A percentile compares a stretch with the other conserved stretches of the same genome.
Evolutionary conservation across 2,797 vertebrate species (phyloP).

Genomic region (Poliocrania exsul): DNA sequence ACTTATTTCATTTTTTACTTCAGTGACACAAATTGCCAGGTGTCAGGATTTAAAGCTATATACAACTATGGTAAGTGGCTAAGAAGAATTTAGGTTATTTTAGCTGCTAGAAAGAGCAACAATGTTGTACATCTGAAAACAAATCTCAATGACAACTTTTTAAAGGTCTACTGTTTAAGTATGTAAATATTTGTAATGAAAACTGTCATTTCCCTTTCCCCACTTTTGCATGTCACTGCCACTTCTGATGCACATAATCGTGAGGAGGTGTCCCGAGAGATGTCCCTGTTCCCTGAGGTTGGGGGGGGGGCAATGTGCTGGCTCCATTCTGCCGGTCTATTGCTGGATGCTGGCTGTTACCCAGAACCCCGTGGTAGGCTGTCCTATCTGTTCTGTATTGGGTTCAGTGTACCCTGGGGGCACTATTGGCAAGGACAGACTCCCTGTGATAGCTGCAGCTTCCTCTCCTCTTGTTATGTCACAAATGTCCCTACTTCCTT

Average conservation of each 20-base stretch:
- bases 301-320: fast-evolving
- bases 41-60: neutral
- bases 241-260: neutral
- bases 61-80: neutral
- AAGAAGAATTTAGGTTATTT: neutral
- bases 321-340: fast-evolving
- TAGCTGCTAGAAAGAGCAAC: neutral
- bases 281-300: fast-evolving
- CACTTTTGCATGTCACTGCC: neutral
- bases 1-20: neutral
- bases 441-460: neutral
- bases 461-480: neutral
- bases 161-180: neutral
- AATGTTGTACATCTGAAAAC: neutral
- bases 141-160: neutral
- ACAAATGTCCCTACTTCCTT: neutral
- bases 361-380: fast-evolving
- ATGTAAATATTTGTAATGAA: neutral
- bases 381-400: fast-evolving
- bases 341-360: neutral
- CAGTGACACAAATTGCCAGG: neutral
- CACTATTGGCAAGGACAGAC: neutral
- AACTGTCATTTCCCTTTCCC: neutral
- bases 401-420: fast-evolving
- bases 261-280: neutral